Evolutionary conservation across 2,797 vertebrate species (phyloP).

Genomic region (Neoniphon sammara): DNA sequence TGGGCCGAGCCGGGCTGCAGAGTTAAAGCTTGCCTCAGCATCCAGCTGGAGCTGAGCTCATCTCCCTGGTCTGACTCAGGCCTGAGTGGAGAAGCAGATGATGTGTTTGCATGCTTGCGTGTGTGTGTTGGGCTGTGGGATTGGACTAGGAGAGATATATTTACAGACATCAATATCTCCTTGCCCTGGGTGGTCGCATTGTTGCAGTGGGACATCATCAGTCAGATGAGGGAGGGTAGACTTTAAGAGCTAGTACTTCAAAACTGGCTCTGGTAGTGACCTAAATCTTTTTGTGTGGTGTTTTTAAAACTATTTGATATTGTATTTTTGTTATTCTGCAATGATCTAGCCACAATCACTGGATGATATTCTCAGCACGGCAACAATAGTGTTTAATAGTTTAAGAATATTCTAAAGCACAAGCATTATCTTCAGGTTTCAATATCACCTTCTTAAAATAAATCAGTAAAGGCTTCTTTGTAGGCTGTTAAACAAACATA

Average conservation of each 20-base stretch:
- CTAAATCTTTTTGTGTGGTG: slow-evolving; percentile 50
- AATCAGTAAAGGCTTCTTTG: no score
- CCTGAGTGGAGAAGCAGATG: slow-evolving; percentile 80
- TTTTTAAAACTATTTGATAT: slow-evolving; percentile 39
- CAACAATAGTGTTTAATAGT: no score
- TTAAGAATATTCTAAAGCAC: no score
- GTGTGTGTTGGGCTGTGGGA: slow-evolving; percentile 30
- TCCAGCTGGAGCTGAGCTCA: slow-evolving; percentile 80
- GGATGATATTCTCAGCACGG: no score
- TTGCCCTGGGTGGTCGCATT: slow-evolving; percentile 65
- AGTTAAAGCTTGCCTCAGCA: slow-evolving; percentile 70
- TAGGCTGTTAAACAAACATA: no score
- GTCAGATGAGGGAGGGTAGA: slow-evolving; percentile 25
- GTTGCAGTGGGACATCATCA: slow-evolving; percentile 67
- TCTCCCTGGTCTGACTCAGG: slow-evolving; percentile 70
- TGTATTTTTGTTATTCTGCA: no score
- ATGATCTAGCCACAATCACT: no score
- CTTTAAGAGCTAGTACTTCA: background rate
- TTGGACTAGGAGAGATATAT: slow-evolving; percentile 59
- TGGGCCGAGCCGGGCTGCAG: slow-evolving; percentile 45
- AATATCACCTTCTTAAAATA: no score
- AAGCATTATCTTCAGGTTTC: no score
- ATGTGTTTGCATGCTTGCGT: slow-evolving; percentile 49
- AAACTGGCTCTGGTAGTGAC: slow-evolving; percentile 45
- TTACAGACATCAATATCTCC: slow-evolving; percentile 71